phyloP scores from a whole-genome alignment of 64 coral and sea anemone species.

The Astreopora myriophthalma region DNA sequence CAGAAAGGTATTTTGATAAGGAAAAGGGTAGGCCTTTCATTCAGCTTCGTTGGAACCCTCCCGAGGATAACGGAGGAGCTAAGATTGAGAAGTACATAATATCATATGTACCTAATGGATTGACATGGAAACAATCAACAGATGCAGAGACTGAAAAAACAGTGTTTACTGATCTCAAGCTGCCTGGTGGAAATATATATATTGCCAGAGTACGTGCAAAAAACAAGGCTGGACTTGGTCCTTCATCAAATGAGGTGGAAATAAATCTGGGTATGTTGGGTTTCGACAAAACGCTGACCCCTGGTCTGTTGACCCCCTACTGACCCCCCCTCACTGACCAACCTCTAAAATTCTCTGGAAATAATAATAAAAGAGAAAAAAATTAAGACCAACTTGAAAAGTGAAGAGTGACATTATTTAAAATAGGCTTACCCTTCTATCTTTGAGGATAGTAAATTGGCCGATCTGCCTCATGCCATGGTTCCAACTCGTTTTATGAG shows the following conservation, averaged over 20 bases:
- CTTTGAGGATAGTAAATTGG: too few species aligned
- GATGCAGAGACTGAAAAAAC: not conserved
- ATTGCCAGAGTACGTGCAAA: not conserved
- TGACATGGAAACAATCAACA: not conserved
- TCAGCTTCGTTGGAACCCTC: not conserved
- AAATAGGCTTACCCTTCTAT: too few species aligned
- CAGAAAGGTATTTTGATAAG: not conserved
- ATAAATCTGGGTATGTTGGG: conserved; percentile 8
- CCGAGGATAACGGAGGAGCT: not conserved
- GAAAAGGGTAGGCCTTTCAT: not conserved
- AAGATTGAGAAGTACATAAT: not conserved
- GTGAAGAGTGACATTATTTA: too few species aligned
- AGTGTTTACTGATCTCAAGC: not conserved
- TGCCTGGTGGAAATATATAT: not conserved
- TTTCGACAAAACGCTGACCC: too few species aligned
- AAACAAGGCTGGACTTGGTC: not conserved
- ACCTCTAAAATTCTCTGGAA: too few species aligned
- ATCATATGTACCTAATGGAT: not conserved
- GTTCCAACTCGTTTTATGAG: too few species aligned
- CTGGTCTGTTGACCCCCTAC: too few species aligned
- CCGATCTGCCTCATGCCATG: too few species aligned
- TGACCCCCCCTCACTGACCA: too few species aligned
- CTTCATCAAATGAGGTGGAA: not conserved
- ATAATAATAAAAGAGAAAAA: too few species aligned
- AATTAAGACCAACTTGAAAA: too few species aligned